Evolutionary conservation across 2,113 vertebrate genomes (phyloP).

Genomic region (Cephalopholis sonnerati): DNA sequence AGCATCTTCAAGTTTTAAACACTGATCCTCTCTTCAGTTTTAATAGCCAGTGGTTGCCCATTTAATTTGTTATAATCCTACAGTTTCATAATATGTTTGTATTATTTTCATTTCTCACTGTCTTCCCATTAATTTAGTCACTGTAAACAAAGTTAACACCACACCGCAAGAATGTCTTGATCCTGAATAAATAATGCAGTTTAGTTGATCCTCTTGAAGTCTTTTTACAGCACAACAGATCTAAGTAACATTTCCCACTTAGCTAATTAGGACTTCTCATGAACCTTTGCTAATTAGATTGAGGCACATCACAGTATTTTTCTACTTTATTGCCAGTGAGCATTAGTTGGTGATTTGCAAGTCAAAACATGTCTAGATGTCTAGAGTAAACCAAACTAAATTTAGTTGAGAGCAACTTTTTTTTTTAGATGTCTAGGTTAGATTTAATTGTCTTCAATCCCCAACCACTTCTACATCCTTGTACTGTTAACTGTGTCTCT

Average conservation of each 20-base stretch:
- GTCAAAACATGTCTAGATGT: not conserved
- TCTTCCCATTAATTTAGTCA: not conserved
- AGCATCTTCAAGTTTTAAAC: conserved; percentile 27
- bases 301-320: not conserved
- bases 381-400: not conserved
- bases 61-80: not conserved
- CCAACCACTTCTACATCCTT: not conserved
- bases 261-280: not conserved
- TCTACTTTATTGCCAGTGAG: not conserved
- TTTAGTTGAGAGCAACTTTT: no score
- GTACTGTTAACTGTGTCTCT: not conserved
- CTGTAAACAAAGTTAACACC: not conserved
- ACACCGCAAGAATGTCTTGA: not conserved
- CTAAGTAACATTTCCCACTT: no score
- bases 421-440: not conserved
- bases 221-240: not conserved
- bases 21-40: not conserved
- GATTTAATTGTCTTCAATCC: not conserved
- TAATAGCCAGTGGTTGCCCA: not conserved
- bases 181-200: not conserved
- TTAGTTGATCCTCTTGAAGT: no score
- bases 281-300: not conserved
- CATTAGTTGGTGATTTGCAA: not conserved
- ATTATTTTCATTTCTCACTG: not conserved
- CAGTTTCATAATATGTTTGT: not conserved